Evolutionary conservation across 2,797 vertebrate genomes (phyloP).

Genomic region (Pseudomugil gertrudae): DNA sequence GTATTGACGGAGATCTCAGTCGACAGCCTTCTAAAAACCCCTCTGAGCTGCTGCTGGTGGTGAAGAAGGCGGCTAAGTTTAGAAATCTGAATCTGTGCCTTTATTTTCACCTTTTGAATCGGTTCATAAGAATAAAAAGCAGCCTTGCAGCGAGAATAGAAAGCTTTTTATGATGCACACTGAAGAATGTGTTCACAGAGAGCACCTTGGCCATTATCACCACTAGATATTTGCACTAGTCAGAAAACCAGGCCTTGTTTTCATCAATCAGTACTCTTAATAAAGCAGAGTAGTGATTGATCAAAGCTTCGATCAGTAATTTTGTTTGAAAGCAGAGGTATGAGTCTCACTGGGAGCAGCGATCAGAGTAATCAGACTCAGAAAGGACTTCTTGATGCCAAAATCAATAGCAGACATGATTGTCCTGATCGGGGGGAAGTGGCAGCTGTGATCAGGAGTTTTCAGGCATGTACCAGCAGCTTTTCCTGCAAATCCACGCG

Average conservation of each 20-base stretch:
- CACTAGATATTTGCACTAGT: slow-evolving; percentile 45
- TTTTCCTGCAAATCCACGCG: background rate
- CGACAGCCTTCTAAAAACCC: slow-evolving; percentile 66
- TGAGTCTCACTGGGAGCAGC: slow-evolving; percentile 26
- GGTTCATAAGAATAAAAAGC: slow-evolving; percentile 15
- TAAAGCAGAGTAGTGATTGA: background rate
- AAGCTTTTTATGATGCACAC: slow-evolving; percentile 25
- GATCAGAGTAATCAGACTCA: background rate
- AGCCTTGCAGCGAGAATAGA: slow-evolving; percentile 13
- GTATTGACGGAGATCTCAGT: slow-evolving; percentile 57
- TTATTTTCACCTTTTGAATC: slow-evolving; percentile 60
- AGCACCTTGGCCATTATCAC: slow-evolving; percentile 39
- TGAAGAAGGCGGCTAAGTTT: slow-evolving; percentile 24
- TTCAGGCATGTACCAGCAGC: background rate
- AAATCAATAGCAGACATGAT: background rate
- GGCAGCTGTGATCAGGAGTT: slow-evolving; percentile 7
- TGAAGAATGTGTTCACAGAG: slow-evolving; percentile 39
- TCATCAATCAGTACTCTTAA: too few species aligned
- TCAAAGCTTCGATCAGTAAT: background rate
- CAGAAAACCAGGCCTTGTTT: slow-evolving; percentile 17
- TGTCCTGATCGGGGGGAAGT: background rate
- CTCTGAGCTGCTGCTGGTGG: slow-evolving; percentile 31
- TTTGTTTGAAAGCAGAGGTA: background rate
- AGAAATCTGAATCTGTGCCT: slow-evolving; percentile 70
- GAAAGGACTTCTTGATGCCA: background rate